Percentiles rank a stretch among this genome's conserved stretches.
These are phyloP conservation scores for Daphoenositta chrysoptera DNA, from an alignment of 2,113 vertebrate genomes.

Conservation along the genomic window DNA sequence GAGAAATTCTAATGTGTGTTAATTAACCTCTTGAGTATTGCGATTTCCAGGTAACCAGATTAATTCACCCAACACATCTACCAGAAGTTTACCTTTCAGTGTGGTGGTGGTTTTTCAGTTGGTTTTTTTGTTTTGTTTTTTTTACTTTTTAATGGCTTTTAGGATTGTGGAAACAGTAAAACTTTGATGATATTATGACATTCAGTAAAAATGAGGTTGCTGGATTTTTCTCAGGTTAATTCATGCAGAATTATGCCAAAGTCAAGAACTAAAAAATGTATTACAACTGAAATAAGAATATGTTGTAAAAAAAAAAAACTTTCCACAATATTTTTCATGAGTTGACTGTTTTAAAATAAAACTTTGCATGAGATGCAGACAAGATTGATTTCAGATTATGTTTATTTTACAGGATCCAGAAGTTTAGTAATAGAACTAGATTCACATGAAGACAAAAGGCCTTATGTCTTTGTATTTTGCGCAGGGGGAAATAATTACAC, in stretches of 20 bases:
- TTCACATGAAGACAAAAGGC: not conserved
- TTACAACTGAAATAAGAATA: not conserved
- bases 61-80: not conserved
- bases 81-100: not conserved
- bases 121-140: not conserved
- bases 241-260: not conserved
- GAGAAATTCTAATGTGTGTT: conserved; percentile 34
- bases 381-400: not conserved
- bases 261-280: accelerated
- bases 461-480: not conserved
- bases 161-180: not conserved
- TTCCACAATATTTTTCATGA: not conserved
- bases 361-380: not conserved
- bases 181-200: not conserved
- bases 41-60: conserved; percentile 13
- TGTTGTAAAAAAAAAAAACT: not conserved
- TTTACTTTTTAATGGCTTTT: not conserved
- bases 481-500: not conserved
- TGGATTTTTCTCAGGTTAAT: not conserved
- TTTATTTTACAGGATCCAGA: not conserved
- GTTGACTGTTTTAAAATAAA: not conserved
- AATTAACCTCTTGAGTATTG: conserved; percentile 53
- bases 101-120: not conserved
- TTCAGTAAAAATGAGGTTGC: not conserved
- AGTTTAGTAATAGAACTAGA: not conserved